Percentiles rank a stretch among this genome's conserved stretches.
phyloP scores from a whole-genome alignment of 2,797 vertebrate species.

The Gymnopithys bicolor region DNA sequence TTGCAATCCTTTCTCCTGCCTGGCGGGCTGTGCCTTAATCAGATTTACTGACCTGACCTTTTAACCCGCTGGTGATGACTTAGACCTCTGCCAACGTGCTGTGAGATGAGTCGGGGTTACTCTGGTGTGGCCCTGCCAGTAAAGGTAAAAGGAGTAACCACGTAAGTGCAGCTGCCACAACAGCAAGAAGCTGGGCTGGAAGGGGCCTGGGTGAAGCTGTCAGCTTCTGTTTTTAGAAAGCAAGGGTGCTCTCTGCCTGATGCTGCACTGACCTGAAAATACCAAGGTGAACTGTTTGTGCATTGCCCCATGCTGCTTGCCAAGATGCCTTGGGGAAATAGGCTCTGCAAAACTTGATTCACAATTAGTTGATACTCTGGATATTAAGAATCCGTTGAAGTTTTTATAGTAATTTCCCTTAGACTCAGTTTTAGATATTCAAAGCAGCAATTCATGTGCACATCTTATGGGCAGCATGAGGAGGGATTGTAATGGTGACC shows the following conservation, averaged over 20 bases:
- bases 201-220: neutral
- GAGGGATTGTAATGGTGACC: neutral
- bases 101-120: fast-evolving
- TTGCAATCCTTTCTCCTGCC: neutral
- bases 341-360: neutral
- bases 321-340: neutral
- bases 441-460: fast-evolving
- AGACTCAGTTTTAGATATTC: neutral
- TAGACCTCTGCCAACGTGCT: neutral
- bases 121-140: neutral
- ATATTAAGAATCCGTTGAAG: neutral
- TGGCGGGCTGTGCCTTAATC: neutral
- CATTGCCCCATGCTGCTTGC: fast-evolving
- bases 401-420: neutral
- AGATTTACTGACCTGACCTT: conserved; percentile 32
- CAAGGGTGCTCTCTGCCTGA: neutral
- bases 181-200: neutral
- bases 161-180: neutral
- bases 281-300: fast-evolving
- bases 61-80: neutral
- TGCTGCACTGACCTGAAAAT: neutral
- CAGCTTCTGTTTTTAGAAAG: neutral
- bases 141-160: neutral
- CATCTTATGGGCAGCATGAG: neutral
- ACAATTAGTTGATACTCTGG: neutral